phyloP scores from a whole-genome alignment of 2,888 invertebrate genomes.

The Coelopa pilipes region DNA sequence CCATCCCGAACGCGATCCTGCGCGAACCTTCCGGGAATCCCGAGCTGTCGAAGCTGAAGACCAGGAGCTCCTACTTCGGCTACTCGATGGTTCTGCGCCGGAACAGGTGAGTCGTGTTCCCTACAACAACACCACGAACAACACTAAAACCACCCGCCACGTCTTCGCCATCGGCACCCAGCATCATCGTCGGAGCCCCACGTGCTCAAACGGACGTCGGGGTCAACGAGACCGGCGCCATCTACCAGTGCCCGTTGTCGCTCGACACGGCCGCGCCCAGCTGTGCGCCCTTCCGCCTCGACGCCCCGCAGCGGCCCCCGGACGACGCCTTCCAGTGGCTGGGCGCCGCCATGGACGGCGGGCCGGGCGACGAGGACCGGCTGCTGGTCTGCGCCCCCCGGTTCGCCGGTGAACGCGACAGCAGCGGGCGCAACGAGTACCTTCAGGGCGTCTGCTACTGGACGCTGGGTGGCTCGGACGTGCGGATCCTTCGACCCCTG shows the following conservation, averaged over 20 bases:
- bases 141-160: background rate
- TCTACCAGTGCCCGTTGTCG: conserved; percentile 56
- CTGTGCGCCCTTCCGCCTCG: background rate
- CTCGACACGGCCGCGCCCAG: conserved; percentile 42
- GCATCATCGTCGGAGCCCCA: conserved; percentile 67
- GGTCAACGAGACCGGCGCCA: conserved; percentile 65
- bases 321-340: conserved; percentile 65
- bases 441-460: conserved; percentile 57
- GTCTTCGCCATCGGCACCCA: conserved; percentile 43
- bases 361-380: conserved; percentile 52
- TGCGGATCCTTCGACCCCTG: background rate
- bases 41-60: background rate
- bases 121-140: too few relatives aligned
- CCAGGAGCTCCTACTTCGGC: conserved; percentile 48
- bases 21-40: conserved; percentile 40
- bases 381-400: conserved; percentile 57
- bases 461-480: conserved; percentile 39
- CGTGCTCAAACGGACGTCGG: conserved; percentile 59
- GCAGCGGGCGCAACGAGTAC: conserved; percentile 38
- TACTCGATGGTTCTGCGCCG: conserved; percentile 44
- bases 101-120: conserved; percentile 30
- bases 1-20: conserved; percentile 48
- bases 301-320: conserved; percentile 31
- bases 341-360: conserved; percentile 64
- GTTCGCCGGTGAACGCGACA: conserved; percentile 34